Conservation (phyloP, 2,888 invertebrate genomes). For the Leptopilina drosophilae region DNA sequence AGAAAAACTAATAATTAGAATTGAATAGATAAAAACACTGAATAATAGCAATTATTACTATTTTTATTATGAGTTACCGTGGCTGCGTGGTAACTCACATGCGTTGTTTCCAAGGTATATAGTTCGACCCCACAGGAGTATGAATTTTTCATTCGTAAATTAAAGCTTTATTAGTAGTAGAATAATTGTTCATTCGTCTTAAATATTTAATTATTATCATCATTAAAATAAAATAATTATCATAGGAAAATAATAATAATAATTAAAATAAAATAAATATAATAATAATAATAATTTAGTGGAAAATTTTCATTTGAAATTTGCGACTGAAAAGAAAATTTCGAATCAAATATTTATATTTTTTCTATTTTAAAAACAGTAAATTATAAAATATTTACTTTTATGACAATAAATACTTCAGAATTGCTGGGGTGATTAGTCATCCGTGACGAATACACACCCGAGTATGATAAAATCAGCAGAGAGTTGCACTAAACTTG, state of each 20-base stretch:
- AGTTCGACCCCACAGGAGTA: no score
- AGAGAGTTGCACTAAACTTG: slow-evolving; percentile 2
- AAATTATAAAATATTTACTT: slow-evolving; percentile 7
- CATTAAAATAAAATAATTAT: no score
- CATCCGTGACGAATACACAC: slow-evolving; percentile 6
- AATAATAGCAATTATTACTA: no score
- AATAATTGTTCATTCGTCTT: no score
- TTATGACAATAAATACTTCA: slow-evolving; percentile 4
- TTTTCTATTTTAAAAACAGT: not conserved
- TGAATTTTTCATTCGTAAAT: no score
- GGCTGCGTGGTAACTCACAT: no score
- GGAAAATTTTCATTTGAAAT: not conserved
- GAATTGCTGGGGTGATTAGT: slow-evolving; percentile 10
- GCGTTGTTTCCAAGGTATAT: no score
- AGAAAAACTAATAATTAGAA: no score
- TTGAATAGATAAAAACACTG: no score
- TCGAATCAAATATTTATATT: not conserved
- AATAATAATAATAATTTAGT: not conserved
- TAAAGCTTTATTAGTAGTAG: no score
- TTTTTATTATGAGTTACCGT: no score
- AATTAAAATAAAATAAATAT: not conserved
- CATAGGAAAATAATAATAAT: not conserved
- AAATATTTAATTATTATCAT: no score
- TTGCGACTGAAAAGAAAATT: not conserved
- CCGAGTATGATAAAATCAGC: not conserved